Evolutionary conservation across 1,140 invertebrate species (phyloP).

Genomic region (Sinonovacula constricta): DNA sequence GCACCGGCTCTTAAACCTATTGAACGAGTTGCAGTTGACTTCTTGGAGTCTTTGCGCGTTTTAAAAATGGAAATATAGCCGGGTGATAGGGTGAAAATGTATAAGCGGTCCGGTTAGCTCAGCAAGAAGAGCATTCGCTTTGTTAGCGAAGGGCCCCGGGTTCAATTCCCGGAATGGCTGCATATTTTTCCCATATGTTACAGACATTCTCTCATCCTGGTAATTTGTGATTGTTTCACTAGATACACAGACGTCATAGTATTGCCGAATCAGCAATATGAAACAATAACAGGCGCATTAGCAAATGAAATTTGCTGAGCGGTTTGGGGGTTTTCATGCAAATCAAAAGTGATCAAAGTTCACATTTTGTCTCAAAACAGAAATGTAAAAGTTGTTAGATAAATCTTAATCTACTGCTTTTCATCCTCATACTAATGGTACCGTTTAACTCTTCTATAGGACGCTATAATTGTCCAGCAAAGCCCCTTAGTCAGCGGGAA

Average conservation of each 20-base stretch:
- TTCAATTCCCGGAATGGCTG: too few relatives aligned
- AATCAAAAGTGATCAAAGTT: slow-evolving; percentile 53
- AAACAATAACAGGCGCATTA: slow-evolving; percentile 37
- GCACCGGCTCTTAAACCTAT: slow-evolving; percentile 52
- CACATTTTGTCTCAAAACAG: slow-evolving; percentile 48
- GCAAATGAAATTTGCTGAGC: slow-evolving; percentile 48
- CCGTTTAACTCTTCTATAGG: slow-evolving; percentile 64
- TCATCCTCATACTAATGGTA: slow-evolving; percentile 70
- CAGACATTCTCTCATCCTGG: slow-evolving; percentile 62
- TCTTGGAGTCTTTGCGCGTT: slow-evolving; percentile 68
- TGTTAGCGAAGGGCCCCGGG: too few relatives aligned
- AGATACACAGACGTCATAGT: slow-evolving; percentile 64
- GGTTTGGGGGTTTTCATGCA: slow-evolving; percentile 50
- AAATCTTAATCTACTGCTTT: slow-evolving; percentile 59
- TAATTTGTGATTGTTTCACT: slow-evolving; percentile 67
- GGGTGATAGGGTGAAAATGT: too few relatives aligned
- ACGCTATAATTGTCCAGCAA: too few relatives aligned
- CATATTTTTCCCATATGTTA: too few relatives aligned
- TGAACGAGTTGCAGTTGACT: slow-evolving; percentile 67
- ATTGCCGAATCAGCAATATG: slow-evolving; percentile 56
- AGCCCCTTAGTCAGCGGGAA: too few relatives aligned
- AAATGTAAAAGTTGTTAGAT: slow-evolving; percentile 53
- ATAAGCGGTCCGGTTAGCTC: too few relatives aligned
- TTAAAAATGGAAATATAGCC: slow-evolving; percentile 53
- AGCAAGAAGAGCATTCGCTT: too few relatives aligned